These are phyloP conservation scores for Sebastes reedi DNA, from an alignment of 2,797 vertebrate species.

Conservation along the genomic window DNA sequence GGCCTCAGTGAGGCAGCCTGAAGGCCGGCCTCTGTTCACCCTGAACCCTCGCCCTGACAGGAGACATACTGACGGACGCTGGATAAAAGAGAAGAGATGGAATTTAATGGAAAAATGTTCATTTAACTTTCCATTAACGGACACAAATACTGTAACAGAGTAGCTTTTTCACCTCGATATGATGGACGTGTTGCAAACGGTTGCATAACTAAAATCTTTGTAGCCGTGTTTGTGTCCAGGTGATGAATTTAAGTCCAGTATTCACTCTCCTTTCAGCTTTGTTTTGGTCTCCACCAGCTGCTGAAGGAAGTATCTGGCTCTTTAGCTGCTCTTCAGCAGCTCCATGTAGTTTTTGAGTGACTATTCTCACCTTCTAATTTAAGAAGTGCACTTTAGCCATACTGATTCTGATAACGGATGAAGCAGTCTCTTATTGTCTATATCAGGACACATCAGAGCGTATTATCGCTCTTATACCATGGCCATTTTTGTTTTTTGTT, in stretches of 20 bases:
- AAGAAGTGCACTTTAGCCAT: not conserved
- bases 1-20: constrained; percentile 48
- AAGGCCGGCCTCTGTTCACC: constrained; percentile 56
- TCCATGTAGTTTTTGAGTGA: not conserved
- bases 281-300: not conserved
- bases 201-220: not conserved
- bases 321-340: not conserved
- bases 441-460: too few species aligned
- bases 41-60: constrained; percentile 22
- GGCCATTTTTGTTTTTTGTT: too few species aligned
- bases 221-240: not conserved
- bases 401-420: not conserved
- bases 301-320: not conserved
- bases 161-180: not conserved
- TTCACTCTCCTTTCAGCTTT: not conserved
- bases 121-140: constrained; percentile 8
- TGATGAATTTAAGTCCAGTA: not conserved
- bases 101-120: constrained; percentile 14
- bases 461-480: not conserved
- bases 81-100: constrained; percentile 10
- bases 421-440: not conserved
- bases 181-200: not conserved
- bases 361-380: not conserved
- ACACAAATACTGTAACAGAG: not conserved
- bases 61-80: constrained; percentile 5